These are phyloP conservation scores for Diuraphis noxia DNA, from an alignment of 1,140 invertebrate genomes.

Conservation along the genomic window DNA sequence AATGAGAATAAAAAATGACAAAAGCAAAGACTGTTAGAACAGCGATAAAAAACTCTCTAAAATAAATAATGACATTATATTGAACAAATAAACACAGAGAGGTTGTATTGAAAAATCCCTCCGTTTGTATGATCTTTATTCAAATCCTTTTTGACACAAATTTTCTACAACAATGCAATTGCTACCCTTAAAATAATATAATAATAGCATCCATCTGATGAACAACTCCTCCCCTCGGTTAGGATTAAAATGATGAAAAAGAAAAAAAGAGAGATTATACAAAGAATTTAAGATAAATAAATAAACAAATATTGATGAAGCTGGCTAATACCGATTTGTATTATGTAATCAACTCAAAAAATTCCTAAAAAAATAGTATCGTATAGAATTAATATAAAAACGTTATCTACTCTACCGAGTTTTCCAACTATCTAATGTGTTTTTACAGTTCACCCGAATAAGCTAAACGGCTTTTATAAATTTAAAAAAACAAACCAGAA, in stretches of 20 bases:
- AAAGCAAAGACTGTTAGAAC: not conserved
- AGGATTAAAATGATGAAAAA: slow-evolving; percentile 11
- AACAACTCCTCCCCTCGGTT: not conserved
- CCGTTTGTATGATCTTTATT: slow-evolving; percentile 4
- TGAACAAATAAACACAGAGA: slow-evolving; percentile 13
- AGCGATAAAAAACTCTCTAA: not conserved
- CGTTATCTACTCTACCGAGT: not conserved
- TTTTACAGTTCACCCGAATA: not conserved
- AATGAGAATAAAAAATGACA: not conserved
- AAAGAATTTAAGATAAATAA: slow-evolving; percentile 25
- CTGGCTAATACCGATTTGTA: not conserved
- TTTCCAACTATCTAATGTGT: not conserved
- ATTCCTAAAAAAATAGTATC: not conserved
- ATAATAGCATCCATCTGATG: slow-evolving; percentile 14
- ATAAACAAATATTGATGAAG: slow-evolving; percentile 19
- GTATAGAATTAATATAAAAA: not conserved
- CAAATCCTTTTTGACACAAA: slow-evolving; percentile 38
- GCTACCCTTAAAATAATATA: not conserved
- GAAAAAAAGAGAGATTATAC: slow-evolving; percentile 1
- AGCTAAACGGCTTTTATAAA: not conserved
- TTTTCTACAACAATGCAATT: not conserved
- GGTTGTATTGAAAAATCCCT: not conserved
- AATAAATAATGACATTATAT: slow-evolving; percentile 28
- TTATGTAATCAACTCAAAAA: not conserved
- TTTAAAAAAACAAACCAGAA: not conserved